Evolutionary conservation across 2,113 vertebrate genomes (phyloP).

Genomic region (Manacus vitellinus): DNA sequence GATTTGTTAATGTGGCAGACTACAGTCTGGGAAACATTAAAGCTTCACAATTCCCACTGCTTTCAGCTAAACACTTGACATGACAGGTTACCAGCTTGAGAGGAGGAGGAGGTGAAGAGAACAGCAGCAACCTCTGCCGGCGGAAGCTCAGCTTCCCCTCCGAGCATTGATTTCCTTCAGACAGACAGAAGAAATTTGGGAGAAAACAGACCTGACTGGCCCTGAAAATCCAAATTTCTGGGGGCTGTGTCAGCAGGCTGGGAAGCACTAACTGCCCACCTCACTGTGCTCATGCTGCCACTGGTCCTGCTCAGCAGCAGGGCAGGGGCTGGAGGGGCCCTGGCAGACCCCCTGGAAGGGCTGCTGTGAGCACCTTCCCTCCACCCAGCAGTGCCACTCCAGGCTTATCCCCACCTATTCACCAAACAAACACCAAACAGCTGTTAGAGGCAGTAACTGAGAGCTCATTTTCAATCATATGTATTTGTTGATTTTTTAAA

Average conservation of each 20-base stretch:
- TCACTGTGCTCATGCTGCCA: rapidly evolving
- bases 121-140: conserved; percentile 54
- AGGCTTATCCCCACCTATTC: neutral
- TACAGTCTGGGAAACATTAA: conserved; percentile 72
- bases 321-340: neutral
- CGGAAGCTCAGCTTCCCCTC: neutral
- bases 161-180: neutral
- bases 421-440: neutral
- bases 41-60: conserved; percentile 68
- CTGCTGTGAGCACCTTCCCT: neutral
- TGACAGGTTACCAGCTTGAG: conserved; percentile 53
- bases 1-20: conserved; percentile 73
- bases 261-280: rapidly evolving
- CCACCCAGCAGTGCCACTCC: rapidly evolving
- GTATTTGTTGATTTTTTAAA: neutral
- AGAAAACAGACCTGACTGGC: neutral
- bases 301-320: neutral
- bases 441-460: neutral
- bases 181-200: neutral
- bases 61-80: conserved; percentile 62
- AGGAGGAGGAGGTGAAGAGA: neutral
- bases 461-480: neutral
- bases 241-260: neutral
- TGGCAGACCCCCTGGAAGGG: neutral
- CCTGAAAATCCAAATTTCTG: neutral